These are phyloP conservation scores for Sebastes taczanowskii DNA, from an alignment of 2,797 vertebrate genomes.

Conservation along the genomic window DNA sequence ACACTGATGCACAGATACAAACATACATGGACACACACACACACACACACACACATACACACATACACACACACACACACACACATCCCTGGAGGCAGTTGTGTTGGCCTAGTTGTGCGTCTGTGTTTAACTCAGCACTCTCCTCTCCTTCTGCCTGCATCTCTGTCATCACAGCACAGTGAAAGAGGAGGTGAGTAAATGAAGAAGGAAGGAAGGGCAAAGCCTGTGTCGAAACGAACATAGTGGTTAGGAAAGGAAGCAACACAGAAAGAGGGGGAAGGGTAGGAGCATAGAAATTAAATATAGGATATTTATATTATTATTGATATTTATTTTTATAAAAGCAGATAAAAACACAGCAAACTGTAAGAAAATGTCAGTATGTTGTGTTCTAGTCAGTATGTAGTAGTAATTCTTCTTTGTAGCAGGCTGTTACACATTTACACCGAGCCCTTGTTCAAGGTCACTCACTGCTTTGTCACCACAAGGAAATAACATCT, in stretches of 20 bases:
- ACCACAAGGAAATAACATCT: not conserved
- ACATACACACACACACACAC: conserved; percentile 27
- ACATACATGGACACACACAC: conserved; percentile 17
- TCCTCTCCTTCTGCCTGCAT: conserved; percentile 57
- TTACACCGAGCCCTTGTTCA: conserved; percentile 9
- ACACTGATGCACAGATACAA: conserved; percentile 17
- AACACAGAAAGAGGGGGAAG: not conserved
- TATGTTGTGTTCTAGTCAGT: not conserved
- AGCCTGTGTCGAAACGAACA: not conserved
- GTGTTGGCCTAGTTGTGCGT: conserved; percentile 75
- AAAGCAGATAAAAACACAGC: not conserved
- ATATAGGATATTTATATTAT: not conserved
- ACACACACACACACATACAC: conserved; percentile 37
- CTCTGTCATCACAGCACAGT: conserved; percentile 50
- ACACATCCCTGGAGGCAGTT: conserved; percentile 67
- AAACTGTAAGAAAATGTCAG: not conserved
- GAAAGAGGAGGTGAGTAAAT: conserved; percentile 36
- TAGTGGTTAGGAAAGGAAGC: not conserved
- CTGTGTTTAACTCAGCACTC: conserved; percentile 73
- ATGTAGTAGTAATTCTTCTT: not conserved
- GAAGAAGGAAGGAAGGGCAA: conserved; percentile 8
- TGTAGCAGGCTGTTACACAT: not conserved
- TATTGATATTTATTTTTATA: not conserved
- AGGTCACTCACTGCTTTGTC: conserved; percentile 12
- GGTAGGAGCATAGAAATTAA: not conserved